These are phyloP conservation scores for Hippopotamyrus pictus DNA, from an alignment of 2,797 vertebrate genomes.

Conservation along the genomic window DNA sequence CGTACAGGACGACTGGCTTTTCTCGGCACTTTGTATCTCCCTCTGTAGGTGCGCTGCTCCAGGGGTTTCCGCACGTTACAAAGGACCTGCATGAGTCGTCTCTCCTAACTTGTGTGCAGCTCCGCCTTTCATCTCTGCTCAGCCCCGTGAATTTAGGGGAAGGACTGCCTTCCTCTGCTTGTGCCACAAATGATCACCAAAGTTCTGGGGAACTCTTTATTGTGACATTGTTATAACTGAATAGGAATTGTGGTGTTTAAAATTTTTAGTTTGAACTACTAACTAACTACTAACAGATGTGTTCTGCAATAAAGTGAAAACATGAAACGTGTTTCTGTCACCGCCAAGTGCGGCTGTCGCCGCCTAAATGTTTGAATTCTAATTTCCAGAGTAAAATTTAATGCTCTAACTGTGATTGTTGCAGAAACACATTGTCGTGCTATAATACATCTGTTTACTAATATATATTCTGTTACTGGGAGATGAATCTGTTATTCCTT, in stretches of 20 bases:
- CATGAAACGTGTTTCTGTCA: neutral
- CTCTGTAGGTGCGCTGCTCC: neutral
- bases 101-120: neutral
- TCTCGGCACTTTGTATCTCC: neutral
- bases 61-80: neutral
- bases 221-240: neutral
- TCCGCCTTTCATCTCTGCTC: slow-evolving; percentile 14
- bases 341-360: neutral
- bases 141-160: neutral
- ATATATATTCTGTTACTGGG: neutral
- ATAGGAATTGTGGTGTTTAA: neutral
- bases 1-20: neutral
- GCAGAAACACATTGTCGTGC: neutral
- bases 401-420: neutral
- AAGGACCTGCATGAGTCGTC: neutral
- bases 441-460: neutral
- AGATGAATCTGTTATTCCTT: neutral
- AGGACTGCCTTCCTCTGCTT: neutral
- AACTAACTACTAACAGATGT: neutral
- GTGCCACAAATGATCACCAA: neutral
- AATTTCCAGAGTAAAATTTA: neutral
- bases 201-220: neutral
- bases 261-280: neutral
- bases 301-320: neutral
- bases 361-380: neutral